Conservation (phyloP, 2,888 invertebrate species). For the Byasa hedistus region DNA sequence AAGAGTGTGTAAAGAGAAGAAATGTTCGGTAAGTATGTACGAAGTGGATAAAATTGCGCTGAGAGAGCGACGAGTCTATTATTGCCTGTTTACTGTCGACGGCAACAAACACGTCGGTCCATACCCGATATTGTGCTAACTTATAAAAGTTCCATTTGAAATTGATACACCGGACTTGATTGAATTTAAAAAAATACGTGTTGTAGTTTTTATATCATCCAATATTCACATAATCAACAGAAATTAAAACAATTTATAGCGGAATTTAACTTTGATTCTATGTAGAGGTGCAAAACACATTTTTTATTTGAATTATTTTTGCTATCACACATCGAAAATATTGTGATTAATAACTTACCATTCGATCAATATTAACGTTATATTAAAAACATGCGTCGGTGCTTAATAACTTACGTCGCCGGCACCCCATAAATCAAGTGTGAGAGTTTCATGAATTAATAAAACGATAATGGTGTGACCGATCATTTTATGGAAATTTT, state of each 20-base stretch:
- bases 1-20: conserved; percentile 8
- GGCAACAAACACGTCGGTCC: conserved; percentile 4
- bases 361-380: conserved; percentile 11
- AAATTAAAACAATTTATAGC: not conserved
- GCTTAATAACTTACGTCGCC: conserved; percentile 18
- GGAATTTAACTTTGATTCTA: not conserved
- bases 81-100: conserved; percentile 14
- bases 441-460: conserved; percentile 25
- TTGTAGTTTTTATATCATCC: not conserved
- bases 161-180: not conserved
- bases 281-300: not conserved
- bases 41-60: conserved; percentile 8
- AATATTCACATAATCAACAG: not conserved
- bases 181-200: not conserved
- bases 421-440: conserved; percentile 26
- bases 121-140: conserved; percentile 2
- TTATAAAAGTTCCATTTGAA: not conserved
- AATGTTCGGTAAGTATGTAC: conserved; percentile 4
- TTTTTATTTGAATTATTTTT: not conserved
- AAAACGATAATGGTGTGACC: conserved; percentile 25
- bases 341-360: not conserved
- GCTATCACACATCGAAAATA: not conserved
- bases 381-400: conserved; percentile 23
- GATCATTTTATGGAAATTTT: conserved; percentile 29
- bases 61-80: conserved; percentile 8